Evolutionary conservation across 1,140 invertebrate genomes (phyloP).

Genomic region (Drosophila novamexicana): DNA sequence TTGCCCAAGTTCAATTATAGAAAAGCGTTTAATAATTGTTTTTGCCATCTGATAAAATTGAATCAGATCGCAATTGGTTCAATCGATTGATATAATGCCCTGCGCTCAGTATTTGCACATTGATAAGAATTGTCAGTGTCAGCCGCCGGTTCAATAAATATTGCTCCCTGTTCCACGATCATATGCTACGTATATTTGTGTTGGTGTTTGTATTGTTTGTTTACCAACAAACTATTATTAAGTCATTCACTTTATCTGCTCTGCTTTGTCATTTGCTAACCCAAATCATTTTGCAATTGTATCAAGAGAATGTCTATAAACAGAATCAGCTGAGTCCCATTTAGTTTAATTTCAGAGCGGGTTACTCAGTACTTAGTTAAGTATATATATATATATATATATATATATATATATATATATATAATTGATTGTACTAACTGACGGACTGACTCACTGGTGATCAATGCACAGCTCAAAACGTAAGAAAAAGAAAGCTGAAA

Average conservation of each 20-base stretch:
- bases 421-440: no score
- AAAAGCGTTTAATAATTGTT: constrained; percentile 14
- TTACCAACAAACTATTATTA: constrained; percentile 20
- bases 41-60: constrained; percentile 22
- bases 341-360: no score
- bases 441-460: no score
- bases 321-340: no score
- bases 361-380: no score
- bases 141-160: constrained; percentile 5
- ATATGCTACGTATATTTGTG: background rate
- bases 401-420: no score
- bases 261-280: background rate
- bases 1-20: constrained; percentile 5
- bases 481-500: no score
- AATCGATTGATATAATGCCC: constrained; percentile 18
- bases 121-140: constrained; percentile 29
- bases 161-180: background rate
- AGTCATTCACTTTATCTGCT: constrained; percentile 20
- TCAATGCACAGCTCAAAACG: no score
- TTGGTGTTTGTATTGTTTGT: constrained; percentile 6
- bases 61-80: constrained; percentile 14
- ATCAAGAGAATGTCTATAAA: background rate
- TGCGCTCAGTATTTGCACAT: background rate
- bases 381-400: no score
- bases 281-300: constrained; percentile 9